A percentile compares a stretch with the other conserved stretches of the same genome.
phyloP scores from a whole-genome alignment of 1,140 invertebrate genomes.

The Rhagoletis pomonella region DNA sequence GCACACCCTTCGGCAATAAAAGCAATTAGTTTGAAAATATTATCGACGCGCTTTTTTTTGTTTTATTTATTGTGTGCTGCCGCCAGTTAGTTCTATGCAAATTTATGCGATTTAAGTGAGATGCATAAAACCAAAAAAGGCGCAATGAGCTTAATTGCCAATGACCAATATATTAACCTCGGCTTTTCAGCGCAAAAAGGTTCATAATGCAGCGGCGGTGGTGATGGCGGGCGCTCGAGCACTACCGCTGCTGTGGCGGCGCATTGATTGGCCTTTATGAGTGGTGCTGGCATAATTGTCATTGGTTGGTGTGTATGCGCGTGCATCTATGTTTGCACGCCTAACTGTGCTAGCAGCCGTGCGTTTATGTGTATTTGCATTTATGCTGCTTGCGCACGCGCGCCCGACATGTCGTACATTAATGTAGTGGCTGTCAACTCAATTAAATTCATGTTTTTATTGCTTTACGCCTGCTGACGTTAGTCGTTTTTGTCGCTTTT shows the following conservation, averaged over 20 bases:
- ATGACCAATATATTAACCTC: conserved; percentile 46
- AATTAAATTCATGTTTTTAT: conserved; percentile 50
- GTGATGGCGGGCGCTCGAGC: no score
- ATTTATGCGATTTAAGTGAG: conserved; percentile 7
- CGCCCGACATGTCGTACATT: neutral
- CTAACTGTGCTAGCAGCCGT: neutral
- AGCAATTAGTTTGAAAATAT: conserved; percentile 35
- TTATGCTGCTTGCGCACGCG: neutral
- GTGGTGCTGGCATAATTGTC: neutral
- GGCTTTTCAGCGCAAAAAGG: conserved; percentile 28
- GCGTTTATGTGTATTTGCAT: neutral
- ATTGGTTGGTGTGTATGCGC: neutral
- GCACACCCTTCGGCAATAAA: neutral
- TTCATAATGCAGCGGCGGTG: conserved; percentile 3
- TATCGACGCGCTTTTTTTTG: neutral
- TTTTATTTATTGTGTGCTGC: no score
- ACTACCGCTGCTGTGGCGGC: neutral
- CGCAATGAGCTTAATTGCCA: conserved; percentile 38
- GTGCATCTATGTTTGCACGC: neutral
- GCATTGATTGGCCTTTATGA: conserved; percentile 38
- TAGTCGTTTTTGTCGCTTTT: neutral
- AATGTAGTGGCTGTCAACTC: conserved; percentile 46
- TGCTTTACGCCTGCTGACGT: conserved; percentile 7
- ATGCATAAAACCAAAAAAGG: neutral
- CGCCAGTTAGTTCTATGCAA: neutral